Conservation (phyloP, 35 echinoderm and acorn worm genomes). For the Ophiothrix spiculata region DNA sequence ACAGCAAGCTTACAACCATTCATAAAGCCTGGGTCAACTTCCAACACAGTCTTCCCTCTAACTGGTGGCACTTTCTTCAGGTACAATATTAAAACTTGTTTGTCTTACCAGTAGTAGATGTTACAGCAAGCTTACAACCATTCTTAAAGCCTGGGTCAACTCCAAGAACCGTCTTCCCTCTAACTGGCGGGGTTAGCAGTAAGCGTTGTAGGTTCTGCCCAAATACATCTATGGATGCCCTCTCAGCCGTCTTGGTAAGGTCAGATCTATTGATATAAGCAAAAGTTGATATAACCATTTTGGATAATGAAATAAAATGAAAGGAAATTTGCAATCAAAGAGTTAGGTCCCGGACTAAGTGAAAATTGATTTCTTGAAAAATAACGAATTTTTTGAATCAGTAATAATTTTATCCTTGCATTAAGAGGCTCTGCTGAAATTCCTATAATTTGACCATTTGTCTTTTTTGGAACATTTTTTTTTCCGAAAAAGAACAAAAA, state of each 20-base stretch:
- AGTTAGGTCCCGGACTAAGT: too few species aligned
- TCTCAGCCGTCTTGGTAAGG: slow-evolving; percentile 78
- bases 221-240: slow-evolving; percentile 79
- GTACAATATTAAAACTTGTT: neutral
- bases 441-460: too few species aligned
- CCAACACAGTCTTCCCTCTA: neutral
- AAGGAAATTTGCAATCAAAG: too few species aligned
- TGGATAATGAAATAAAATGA: too few species aligned
- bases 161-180: slow-evolving; percentile 67
- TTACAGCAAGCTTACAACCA: slow-evolving; percentile 88
- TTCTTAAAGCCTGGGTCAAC: slow-evolving; percentile 85
- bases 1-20: slow-evolving; percentile 90
- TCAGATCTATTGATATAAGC: slow-evolving; percentile 56
- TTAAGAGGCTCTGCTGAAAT: too few species aligned
- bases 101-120: slow-evolving; percentile 61
- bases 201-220: slow-evolving; percentile 74
- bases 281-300: too few species aligned
- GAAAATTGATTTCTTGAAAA: too few species aligned
- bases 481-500: too few species aligned
- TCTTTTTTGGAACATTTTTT: too few species aligned
- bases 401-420: too few species aligned
- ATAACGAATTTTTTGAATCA: too few species aligned
- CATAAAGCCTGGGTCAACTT: slow-evolving; percentile 69
- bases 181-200: slow-evolving; percentile 73
- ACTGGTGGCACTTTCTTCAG: too few species aligned